These are phyloP conservation scores for Leptogaster cylindrica DNA, from an alignment of 2,888 invertebrate species.

Conservation along the genomic window DNA sequence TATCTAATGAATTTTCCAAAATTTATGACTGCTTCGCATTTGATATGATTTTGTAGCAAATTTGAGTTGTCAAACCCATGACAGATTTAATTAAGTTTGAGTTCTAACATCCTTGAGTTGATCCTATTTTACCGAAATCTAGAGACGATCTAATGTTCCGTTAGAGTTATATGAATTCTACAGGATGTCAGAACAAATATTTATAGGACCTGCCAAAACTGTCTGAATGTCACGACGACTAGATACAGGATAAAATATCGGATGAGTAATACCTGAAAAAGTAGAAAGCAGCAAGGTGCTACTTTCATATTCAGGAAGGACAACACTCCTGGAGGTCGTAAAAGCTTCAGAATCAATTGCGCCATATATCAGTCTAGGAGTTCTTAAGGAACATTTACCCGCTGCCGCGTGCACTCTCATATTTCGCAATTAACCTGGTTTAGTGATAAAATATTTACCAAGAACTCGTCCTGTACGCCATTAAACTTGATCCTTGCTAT, in stretches of 20 bases:
- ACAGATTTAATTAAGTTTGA: constrained; percentile 22
- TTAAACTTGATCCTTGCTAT: constrained; percentile 21
- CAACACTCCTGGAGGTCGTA: constrained; percentile 10
- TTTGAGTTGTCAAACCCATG: background rate
- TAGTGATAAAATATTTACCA: constrained; percentile 22
- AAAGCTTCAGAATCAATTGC: constrained; percentile 13
- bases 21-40: constrained; percentile 24
- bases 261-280: too few relatives aligned
- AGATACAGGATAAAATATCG: too few relatives aligned
- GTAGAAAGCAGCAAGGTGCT: constrained; percentile 3
- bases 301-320: constrained; percentile 3
- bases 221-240: too few relatives aligned
- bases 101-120: constrained; percentile 4
- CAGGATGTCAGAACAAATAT: constrained; percentile 1
- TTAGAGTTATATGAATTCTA: background rate
- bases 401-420: background rate
- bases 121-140: background rate
- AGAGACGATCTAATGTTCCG: background rate
- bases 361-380: background rate
- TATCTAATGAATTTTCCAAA: constrained; percentile 5
- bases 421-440: constrained; percentile 34
- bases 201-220: too few relatives aligned
- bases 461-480: constrained; percentile 1
- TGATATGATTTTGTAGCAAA: constrained; percentile 13
- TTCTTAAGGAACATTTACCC: constrained; percentile 12